Percentiles rank a stretch among this genome's conserved stretches.
phyloP scores from a whole-genome alignment of 2,888 invertebrate genomes.

The Ypsolopha sequella region DNA sequence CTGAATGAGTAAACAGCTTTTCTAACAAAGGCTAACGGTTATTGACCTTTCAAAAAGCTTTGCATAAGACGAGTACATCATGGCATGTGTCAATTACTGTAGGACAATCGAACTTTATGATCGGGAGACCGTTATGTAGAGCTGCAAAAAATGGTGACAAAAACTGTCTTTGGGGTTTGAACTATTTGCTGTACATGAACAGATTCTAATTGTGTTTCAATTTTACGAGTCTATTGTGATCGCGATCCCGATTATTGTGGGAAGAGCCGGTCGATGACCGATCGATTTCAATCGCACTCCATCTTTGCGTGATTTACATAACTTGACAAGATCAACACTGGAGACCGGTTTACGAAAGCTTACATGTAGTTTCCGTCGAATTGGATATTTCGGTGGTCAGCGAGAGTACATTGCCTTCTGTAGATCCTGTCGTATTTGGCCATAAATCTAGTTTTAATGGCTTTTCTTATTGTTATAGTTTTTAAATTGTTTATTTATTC shows the following conservation, averaged over 20 bases:
- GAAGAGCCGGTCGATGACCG: conserved; percentile 45
- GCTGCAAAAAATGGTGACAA: conserved; percentile 23
- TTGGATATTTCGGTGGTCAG: conserved; percentile 17
- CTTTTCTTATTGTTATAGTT: no score
- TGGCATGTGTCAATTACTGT: conserved; percentile 38
- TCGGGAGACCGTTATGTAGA: conserved; percentile 28
- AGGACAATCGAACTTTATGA: conserved; percentile 33
- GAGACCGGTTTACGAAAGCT: conserved; percentile 45
- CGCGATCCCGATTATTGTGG: neutral
- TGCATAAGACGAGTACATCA: conserved; percentile 21
- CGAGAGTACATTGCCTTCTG: conserved; percentile 1
- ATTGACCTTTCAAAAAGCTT: conserved; percentile 41
- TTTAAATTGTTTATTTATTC: no score
- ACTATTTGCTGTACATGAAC: neutral
- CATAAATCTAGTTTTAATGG: no score
- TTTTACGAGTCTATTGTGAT: neutral
- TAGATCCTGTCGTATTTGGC: neutral
- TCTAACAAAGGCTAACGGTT: conserved; percentile 43
- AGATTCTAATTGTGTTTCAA: neutral
- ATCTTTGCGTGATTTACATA: conserved; percentile 62
- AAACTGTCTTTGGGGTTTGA: conserved; percentile 7
- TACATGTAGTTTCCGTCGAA: conserved; percentile 32
- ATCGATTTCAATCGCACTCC: conserved; percentile 51
- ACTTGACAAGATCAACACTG: conserved; percentile 54
- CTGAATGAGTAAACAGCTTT: conserved; percentile 33